phyloP scores from a whole-genome alignment of 35 echinoderm and acorn worm species.

The Ptychodera flava region DNA sequence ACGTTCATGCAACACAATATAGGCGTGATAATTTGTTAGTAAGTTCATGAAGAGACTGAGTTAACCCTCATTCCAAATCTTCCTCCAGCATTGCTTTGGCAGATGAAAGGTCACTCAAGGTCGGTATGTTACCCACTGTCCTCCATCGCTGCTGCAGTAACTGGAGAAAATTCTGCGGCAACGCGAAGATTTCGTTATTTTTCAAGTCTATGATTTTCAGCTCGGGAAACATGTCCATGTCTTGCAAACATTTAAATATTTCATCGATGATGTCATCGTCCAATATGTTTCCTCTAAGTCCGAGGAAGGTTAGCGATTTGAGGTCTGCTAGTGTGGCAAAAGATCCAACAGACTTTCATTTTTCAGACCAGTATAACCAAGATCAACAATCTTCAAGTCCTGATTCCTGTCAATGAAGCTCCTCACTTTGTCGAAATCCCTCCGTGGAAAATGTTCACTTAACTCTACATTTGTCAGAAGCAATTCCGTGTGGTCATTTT shows the following conservation, averaged over 20 bases:
- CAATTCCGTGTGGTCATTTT: background rate
- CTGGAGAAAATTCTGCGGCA: background rate
- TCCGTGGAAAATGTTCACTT: background rate
- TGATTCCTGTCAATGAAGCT: background rate
- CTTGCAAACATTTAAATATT: background rate
- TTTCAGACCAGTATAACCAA: background rate
- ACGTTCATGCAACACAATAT: too few relatives aligned
- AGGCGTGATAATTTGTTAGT: too few relatives aligned
- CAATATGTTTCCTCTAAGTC: background rate
- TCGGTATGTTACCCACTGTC: background rate
- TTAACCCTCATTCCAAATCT: background rate
- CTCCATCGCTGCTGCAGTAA: background rate
- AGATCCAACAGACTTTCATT: background rate
- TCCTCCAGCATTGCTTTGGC: background rate
- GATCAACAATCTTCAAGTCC: background rate
- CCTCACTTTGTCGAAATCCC: background rate
- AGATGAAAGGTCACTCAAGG: background rate
- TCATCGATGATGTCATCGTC: background rate
- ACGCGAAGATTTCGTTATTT: background rate
- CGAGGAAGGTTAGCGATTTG: background rate
- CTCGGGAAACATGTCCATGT: background rate
- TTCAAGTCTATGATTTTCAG: background rate
- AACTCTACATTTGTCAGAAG: background rate
- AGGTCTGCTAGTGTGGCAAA: background rate
- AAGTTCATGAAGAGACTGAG: too few relatives aligned